Percentiles rank a stretch among this genome's conserved stretches.
Conservation (phyloP, 1,140 invertebrate species). For the Drosophila punjabiensis region DNA sequence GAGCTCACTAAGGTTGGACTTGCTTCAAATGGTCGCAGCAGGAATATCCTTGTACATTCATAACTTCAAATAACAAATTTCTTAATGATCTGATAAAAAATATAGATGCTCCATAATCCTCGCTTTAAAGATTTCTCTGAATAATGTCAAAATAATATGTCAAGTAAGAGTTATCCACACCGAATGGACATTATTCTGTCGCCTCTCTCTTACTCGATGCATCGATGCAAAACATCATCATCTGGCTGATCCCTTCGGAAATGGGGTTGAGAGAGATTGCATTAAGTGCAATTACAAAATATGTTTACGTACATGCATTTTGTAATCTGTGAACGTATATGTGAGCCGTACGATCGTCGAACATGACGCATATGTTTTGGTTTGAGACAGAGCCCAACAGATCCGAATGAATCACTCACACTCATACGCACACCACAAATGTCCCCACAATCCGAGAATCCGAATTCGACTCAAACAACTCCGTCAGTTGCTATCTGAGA, state of each 20-base stretch:
- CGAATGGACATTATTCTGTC: not conserved
- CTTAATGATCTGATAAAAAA: too few relatives aligned
- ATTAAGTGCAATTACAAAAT: constrained; percentile 78
- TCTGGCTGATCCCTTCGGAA: constrained; percentile 45
- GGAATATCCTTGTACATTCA: not conserved
- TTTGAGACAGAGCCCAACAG: constrained; percentile 29
- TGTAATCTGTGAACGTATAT: constrained; percentile 52
- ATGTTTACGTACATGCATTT: constrained; percentile 33
- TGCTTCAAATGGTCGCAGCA: not conserved
- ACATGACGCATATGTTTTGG: constrained; percentile 78
- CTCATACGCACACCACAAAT: constrained; percentile 8
- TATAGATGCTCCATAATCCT: too few relatives aligned
- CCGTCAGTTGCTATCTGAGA: constrained; percentile 47
- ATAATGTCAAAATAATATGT: not conserved
- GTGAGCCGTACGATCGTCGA: constrained; percentile 21
- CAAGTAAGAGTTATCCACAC: not conserved
- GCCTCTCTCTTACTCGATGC: constrained; percentile 3
- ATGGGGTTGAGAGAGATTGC: constrained; percentile 65
- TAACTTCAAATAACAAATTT: too few relatives aligned
- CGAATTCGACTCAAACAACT: constrained; percentile 49
- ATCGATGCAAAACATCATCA: constrained; percentile 36
- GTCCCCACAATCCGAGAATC: constrained; percentile 33
- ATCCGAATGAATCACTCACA: constrained; percentile 51
- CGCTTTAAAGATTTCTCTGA: too few relatives aligned
- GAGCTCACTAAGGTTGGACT: not conserved